Conservation (phyloP, 2,113 vertebrate genomes). For the Psittacara wagleri region DNA sequence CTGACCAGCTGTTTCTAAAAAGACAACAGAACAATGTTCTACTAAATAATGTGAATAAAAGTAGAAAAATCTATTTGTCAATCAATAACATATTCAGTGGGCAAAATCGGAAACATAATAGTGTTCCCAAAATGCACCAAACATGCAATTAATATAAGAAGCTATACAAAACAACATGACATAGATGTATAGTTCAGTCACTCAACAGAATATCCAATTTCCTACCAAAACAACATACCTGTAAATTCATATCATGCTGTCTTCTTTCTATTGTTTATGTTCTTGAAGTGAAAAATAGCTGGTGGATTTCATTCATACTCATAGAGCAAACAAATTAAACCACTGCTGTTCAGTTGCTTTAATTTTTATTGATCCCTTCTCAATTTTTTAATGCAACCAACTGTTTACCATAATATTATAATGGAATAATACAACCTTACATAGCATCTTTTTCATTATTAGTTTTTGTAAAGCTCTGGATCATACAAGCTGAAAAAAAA, state of each 20-base stretch:
- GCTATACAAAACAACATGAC: not conserved
- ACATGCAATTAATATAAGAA: not conserved
- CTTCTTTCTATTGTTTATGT: not conserved
- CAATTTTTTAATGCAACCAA: not conserved
- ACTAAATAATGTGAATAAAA: not conserved
- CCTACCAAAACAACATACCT: not conserved
- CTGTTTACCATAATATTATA: not conserved
- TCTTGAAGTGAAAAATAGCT: conserved; percentile 32
- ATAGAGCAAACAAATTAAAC: conserved; percentile 23
- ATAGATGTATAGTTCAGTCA: not conserved
- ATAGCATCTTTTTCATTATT: not conserved
- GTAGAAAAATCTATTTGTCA: not conserved
- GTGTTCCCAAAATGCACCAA: not conserved
- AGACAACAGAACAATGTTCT: not conserved
- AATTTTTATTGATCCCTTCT: not conserved
- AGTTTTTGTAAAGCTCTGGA: not conserved
- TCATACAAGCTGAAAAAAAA: not conserved
- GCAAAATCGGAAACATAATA: not conserved
- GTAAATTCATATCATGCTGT: not conserved
- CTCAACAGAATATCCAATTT: conserved; percentile 9
- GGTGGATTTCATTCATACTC: conserved; percentile 6
- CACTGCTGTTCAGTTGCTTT: not conserved
- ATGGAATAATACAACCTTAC: not conserved
- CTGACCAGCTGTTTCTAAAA: not conserved
- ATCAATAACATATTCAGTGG: not conserved